Conservation (phyloP, 2,113 vertebrate genomes). For the Dermatemys mawii region DNA sequence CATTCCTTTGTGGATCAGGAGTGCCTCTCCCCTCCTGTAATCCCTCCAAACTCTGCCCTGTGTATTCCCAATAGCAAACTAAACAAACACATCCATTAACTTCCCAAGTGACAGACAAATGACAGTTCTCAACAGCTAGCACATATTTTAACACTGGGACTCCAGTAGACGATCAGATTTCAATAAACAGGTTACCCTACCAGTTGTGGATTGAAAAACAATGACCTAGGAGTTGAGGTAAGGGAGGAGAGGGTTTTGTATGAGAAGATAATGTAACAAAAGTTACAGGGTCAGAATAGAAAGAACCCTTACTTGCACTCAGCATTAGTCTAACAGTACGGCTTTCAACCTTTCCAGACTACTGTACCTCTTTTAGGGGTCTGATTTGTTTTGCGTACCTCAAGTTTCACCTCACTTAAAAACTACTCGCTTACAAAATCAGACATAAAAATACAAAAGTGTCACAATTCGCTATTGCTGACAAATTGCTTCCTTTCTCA, state of each 20-base stretch:
- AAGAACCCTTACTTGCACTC: neutral
- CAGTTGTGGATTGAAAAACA: neutral
- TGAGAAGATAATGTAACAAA: neutral
- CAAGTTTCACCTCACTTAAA: too few species aligned
- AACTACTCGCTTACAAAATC: too few species aligned
- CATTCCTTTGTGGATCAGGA: conserved; percentile 72
- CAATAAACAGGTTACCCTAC: conserved; percentile 59
- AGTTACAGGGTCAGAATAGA: neutral
- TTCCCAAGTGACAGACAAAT: conserved; percentile 67
- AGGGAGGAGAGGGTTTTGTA: neutral
- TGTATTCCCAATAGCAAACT: conserved; percentile 65
- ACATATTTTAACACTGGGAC: conserved; percentile 30
- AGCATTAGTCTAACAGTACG: fast-evolving
- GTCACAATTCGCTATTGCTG: too few species aligned
- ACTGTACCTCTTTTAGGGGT: too few species aligned
- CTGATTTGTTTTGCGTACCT: too few species aligned
- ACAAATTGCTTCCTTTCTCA: too few species aligned
- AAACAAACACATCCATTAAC: conserved; percentile 74
- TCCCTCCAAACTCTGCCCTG: conserved; percentile 43
- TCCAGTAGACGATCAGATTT: conserved; percentile 52
- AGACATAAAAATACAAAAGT: too few species aligned
- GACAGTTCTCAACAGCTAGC: conserved; percentile 66
- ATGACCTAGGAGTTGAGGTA: neutral
- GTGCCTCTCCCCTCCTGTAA: conserved; percentile 61
- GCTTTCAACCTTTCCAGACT: too few species aligned